A percentile compares a stretch with the other conserved stretches of the same genome.
These are phyloP conservation scores for Oscheius sp. DNA, from an alignment of 2,888 invertebrate genomes.

Conservation along the genomic window DNA sequence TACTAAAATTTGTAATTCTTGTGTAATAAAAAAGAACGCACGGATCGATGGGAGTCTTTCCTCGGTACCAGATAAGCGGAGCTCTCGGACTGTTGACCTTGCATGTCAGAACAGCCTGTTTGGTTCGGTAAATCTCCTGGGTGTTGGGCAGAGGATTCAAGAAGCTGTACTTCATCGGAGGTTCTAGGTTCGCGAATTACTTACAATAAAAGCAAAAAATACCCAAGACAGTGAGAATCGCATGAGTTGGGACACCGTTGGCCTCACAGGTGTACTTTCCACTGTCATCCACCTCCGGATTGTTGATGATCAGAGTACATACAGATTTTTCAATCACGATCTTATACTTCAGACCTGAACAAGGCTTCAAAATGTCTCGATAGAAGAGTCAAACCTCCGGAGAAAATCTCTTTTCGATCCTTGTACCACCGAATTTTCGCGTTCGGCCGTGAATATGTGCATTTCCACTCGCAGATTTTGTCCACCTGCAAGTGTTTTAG, in stretches of 20 bases:
- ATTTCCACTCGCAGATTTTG: constrained; percentile 91
- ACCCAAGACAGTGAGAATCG: constrained; percentile 92
- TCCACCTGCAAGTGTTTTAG: constrained; percentile 79
- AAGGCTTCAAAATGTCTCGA: background rate
- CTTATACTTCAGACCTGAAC: constrained; percentile 87
- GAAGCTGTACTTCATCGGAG: constrained; percentile 93
- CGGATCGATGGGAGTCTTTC: constrained; percentile 81
- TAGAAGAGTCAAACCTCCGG: constrained; percentile 55
- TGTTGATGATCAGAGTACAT: constrained; percentile 88
- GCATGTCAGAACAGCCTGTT: constrained; percentile 88
- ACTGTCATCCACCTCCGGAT: constrained; percentile 92
- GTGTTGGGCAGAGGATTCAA: constrained; percentile 89
- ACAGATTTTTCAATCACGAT: constrained; percentile 91
- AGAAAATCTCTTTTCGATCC: constrained; percentile 73
- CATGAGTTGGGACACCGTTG: constrained; percentile 87
- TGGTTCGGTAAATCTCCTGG: constrained; percentile 88
- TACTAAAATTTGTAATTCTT: constrained; percentile 43
- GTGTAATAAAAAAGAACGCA: constrained; percentile 56
- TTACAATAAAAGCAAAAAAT: constrained; percentile 47
- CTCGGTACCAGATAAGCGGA: constrained; percentile 91
- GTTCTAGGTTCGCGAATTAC: constrained; percentile 79
- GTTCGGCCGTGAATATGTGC: constrained; percentile 95
- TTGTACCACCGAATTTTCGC: constrained; percentile 75
- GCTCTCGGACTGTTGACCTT: constrained; percentile 92
- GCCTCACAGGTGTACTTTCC: constrained; percentile 97